Evolutionary conservation across 2,888 invertebrate genomes (phyloP), one percentile per base, ranked within the genome.

Genomic region (Polydrusus tereticollis): DNA sequence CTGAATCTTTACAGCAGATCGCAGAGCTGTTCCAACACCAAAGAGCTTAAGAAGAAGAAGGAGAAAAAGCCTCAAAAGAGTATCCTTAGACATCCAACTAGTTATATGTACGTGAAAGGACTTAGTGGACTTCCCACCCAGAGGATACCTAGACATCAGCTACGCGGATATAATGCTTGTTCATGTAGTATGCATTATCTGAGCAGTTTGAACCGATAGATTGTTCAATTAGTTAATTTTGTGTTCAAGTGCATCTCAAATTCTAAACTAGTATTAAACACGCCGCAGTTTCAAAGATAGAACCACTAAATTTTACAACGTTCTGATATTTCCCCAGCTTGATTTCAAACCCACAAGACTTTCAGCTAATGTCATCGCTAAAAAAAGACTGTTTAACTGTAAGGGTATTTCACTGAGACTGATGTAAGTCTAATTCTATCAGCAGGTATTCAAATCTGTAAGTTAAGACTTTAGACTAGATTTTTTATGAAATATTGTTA

Each of bases 51-150:
- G 72, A 85, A 86, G 12, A 89, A 89, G 81, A 77, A 72, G 59
- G 90, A 90, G 78, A 91, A 90, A 80, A 85, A 87, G 38, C 89
- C 90, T 69, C 93, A 93, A 0, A 93, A 93, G 82, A 89, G 92
- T 78, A 94, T 95, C 74, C 87, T 94, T 7, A 88, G 95, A 41
- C 89, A 93, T 60, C 94, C 94, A 0, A 91, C 94, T 10, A 89
- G 91, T 0, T 94, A 94, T 84, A 93, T 93, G 7, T 95, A 94
- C 84, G 91, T 93, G 1, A 91, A 91, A 76, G 94, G 94, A 52
- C 88, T 94, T 75, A 94, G 94, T 7, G 94, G 94, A 8, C 86
- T 94, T 65, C 94, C 94, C 6, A 94, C 94, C 0, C 94, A 94
- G 82, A 88, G 94, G 80, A 91, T 94, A 20, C 94, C 94, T 0